phyloP scores from a whole-genome alignment of 1,140 invertebrate genomes.

The Eufriesea mexicana region DNA sequence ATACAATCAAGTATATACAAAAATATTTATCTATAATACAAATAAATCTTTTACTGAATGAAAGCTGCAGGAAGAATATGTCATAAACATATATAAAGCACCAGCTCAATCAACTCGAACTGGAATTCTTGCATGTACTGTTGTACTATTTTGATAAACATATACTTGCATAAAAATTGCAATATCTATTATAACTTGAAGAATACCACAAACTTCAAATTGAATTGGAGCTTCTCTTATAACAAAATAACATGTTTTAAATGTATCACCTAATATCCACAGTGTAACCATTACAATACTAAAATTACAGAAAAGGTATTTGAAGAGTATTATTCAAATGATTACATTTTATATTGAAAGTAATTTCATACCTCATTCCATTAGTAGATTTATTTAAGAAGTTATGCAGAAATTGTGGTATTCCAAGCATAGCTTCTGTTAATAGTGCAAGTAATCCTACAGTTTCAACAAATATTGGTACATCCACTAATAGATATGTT shows the following conservation, averaged over 20 bases:
- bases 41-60: constrained; percentile 7
- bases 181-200: constrained; percentile 95
- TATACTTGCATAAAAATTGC: constrained; percentile 92
- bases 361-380: constrained; percentile 94
- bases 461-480: constrained; percentile 91
- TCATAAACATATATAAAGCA: background rate
- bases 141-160: constrained; percentile 72
- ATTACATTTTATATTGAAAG: background rate
- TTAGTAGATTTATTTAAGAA: constrained; percentile 94
- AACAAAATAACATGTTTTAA: constrained; percentile 98
- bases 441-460: constrained; percentile 97
- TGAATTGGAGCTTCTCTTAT: constrained; percentile 94
- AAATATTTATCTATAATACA: background rate
- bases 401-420: constrained; percentile 96
- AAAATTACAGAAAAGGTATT: constrained; percentile 75
- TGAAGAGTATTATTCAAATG: background rate
- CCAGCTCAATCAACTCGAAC: constrained; percentile 62
- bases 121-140: constrained; percentile 50
- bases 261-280: constrained; percentile 97
- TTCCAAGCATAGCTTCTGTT: constrained; percentile 97
- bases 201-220: constrained; percentile 96
- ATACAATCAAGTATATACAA: background rate
- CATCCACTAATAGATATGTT: constrained; percentile 94
- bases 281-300: constrained; percentile 96
- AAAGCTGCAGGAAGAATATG: background rate